Conservation (phyloP, 1,140 invertebrate genomes). For the Zophobas morio region DNA sequence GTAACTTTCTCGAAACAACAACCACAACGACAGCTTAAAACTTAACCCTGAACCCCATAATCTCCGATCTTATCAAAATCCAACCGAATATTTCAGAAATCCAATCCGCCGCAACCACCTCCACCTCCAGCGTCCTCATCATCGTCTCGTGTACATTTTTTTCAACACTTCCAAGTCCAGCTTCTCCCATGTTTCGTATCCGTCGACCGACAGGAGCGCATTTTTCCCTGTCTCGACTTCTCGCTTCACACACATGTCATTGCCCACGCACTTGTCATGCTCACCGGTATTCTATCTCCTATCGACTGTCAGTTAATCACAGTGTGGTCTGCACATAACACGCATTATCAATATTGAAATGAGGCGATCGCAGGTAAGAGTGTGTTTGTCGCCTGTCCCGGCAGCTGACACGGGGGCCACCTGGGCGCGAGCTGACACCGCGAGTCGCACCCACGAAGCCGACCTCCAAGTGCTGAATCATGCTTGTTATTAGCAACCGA, state of each 20-base stretch:
- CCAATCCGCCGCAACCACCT: too few species aligned
- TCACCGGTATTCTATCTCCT: slow-evolving; percentile 56
- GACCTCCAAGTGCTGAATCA: slow-evolving; percentile 60
- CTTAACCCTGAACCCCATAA: too few species aligned
- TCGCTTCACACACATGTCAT: slow-evolving; percentile 53
- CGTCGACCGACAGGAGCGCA: slow-evolving; percentile 45
- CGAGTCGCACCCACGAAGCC: slow-evolving; percentile 59
- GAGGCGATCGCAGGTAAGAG: slow-evolving; percentile 62
- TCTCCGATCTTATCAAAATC: too few species aligned
- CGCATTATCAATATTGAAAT: slow-evolving; percentile 63
- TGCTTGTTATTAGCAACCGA: slow-evolving; percentile 55
- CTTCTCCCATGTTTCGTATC: slow-evolving; percentile 26
- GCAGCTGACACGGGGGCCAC: slow-evolving; percentile 62
- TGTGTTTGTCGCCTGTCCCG: slow-evolving; percentile 62
- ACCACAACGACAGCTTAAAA: too few species aligned
- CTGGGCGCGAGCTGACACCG: slow-evolving; percentile 63
- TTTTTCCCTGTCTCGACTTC: slow-evolving; percentile 50
- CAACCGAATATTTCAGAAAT: too few species aligned
- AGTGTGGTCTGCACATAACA: slow-evolving; percentile 60
- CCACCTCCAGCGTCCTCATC: too few species aligned
- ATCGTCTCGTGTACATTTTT: too few species aligned
- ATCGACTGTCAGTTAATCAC: slow-evolving; percentile 58
- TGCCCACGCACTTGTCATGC: slow-evolving; percentile 56
- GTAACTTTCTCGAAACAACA: too few species aligned
- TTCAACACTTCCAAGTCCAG: neutral